phyloP scores from a whole-genome alignment of 2,797 vertebrate genomes.

The Micrastur ruficollis region DNA sequence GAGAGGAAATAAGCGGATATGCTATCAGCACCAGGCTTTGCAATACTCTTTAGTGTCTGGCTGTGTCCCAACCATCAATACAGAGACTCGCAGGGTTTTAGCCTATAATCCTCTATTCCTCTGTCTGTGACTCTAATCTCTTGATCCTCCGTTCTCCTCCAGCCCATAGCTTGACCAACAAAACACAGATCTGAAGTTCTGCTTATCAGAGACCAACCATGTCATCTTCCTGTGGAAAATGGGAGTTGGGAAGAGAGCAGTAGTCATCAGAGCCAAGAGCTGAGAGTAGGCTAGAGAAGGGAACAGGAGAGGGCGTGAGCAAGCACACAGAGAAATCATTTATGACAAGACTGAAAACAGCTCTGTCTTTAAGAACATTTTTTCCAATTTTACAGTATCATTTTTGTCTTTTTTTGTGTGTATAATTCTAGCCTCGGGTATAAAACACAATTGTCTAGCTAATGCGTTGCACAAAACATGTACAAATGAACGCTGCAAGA shows the following conservation, averaged over 20 bases:
- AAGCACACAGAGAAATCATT: constrained; percentile 28
- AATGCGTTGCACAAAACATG: fast-evolving
- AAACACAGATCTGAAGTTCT: neutral
- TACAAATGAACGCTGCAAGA: neutral
- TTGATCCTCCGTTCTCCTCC: constrained; percentile 19
- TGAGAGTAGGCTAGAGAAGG: neutral
- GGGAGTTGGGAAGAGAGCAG: neutral
- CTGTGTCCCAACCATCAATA: constrained; percentile 57
- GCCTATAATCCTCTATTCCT: constrained; percentile 48
- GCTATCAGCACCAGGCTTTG: constrained; percentile 52
- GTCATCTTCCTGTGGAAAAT: constrained; percentile 35
- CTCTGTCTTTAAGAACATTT: neutral
- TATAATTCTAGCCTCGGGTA: neutral
- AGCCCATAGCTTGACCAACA: constrained; percentile 36
- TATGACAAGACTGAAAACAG: neutral
- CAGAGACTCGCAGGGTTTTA: constrained; percentile 46
- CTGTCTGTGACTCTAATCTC: constrained; percentile 62
- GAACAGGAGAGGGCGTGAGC: constrained; percentile 54
- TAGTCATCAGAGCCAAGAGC: neutral
- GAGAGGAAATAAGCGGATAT: constrained; percentile 39
- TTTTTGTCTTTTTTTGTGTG: neutral
- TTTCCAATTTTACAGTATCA: neutral
- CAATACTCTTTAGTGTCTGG: constrained; percentile 17
- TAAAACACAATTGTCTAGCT: neutral
- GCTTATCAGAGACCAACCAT: neutral